A percentile compares a stretch with the other conserved stretches of the same genome.
phyloP scores from a whole-genome alignment of 2,113 vertebrate genomes.

The Campylorhamphus procurvoides region DNA sequence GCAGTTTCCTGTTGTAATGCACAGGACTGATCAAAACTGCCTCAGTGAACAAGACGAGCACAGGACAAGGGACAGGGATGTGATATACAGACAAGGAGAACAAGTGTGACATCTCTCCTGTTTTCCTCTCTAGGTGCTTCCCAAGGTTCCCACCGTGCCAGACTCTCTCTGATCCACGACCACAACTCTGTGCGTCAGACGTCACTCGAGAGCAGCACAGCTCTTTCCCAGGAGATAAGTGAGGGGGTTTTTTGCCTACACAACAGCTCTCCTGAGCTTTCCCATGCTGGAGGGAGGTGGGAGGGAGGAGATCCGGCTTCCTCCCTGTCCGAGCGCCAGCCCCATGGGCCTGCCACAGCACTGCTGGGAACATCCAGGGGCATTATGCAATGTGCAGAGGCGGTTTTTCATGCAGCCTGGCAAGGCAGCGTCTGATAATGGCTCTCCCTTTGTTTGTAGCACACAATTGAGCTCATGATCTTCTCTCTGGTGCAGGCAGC shows the following conservation, averaged over 20 bases:
- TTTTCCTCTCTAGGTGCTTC: neutral
- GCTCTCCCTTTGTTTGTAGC: slow-evolving; percentile 38
- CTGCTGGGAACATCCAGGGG: slow-evolving; percentile 46
- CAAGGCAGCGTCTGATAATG: neutral
- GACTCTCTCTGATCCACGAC: slow-evolving; percentile 22
- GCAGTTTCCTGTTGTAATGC: neutral
- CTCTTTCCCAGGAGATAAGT: slow-evolving; percentile 67
- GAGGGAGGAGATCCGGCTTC: slow-evolving; percentile 36
- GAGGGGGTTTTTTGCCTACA: neutral
- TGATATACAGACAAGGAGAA: neutral
- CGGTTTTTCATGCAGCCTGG: slow-evolving; percentile 30
- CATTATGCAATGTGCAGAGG: slow-evolving; percentile 60
- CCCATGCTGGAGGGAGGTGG: slow-evolving; percentile 38
- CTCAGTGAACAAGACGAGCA: neutral
- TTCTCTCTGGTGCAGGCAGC: slow-evolving; percentile 36
- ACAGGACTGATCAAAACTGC: neutral
- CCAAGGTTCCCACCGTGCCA: neutral
- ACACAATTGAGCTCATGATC: slow-evolving; percentile 29
- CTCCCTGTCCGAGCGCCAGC: neutral
- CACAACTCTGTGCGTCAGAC: neutral
- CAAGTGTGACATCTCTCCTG: neutral
- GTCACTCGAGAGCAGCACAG: neutral
- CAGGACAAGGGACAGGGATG: neutral
- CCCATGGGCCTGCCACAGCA: neutral
- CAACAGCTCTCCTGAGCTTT: slow-evolving; percentile 48